Conservation (phyloP, 2,113 vertebrate genomes). For the Catharus bicknelli region DNA sequence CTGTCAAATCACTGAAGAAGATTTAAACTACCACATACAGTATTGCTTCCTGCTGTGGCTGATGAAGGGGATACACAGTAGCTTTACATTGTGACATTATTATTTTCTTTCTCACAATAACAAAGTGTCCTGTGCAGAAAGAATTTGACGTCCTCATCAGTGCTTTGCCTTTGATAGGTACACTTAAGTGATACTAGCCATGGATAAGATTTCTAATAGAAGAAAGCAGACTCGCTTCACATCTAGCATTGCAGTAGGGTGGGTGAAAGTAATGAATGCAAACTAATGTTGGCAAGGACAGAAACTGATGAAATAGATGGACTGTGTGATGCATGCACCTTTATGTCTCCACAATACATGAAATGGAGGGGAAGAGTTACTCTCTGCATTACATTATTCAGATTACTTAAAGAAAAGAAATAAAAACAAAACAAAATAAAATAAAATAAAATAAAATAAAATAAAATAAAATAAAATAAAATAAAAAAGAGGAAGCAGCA, state of each 20-base stretch:
- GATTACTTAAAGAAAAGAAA: background rate
- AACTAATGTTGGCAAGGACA: background rate
- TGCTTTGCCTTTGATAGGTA: background rate
- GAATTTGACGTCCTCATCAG: background rate
- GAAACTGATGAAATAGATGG: background rate
- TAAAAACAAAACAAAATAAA: background rate
- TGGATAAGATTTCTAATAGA: background rate
- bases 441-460: background rate
- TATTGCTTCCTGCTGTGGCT: slow-evolving; percentile 38
- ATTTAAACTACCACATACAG: slow-evolving; percentile 5
- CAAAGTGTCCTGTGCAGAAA: background rate
- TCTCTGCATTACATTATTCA: background rate
- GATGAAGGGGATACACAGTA: slow-evolving; percentile 6
- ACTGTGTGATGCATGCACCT: background rate
- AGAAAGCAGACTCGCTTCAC: background rate
- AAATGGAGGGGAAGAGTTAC: background rate
- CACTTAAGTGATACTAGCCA: background rate
- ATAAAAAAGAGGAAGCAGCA: background rate
- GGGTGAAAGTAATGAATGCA: background rate
- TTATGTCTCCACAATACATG: background rate
- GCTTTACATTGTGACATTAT: slow-evolving; percentile 4
- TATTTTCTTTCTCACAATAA: background rate
- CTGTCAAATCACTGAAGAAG: slow-evolving; percentile 33
- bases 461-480: background rate
- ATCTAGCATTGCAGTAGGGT: background rate